Conservation (phyloP, 2,113 vertebrate genomes). For the Fregetta grallaria region DNA sequence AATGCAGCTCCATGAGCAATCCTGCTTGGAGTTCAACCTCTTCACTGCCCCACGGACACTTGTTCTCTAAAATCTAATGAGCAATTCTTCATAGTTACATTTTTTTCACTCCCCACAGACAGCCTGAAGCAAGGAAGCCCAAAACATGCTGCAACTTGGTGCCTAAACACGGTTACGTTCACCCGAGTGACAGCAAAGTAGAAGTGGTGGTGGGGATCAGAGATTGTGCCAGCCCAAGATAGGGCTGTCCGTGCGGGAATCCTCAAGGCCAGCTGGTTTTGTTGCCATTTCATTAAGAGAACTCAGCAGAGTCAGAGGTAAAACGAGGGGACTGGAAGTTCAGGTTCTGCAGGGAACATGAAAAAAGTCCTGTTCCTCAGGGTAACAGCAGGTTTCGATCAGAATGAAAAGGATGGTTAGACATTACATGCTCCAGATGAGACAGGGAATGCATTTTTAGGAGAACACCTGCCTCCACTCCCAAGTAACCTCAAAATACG, state of each 20-base stretch:
- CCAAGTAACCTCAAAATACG: background rate
- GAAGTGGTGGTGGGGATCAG: background rate
- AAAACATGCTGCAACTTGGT: background rate
- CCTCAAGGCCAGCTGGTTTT: background rate
- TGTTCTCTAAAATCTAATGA: background rate
- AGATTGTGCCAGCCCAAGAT: no score
- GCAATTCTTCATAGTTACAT: background rate
- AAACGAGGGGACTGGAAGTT: background rate
- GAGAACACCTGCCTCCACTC: background rate
- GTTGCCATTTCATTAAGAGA: background rate
- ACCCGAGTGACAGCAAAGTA: background rate
- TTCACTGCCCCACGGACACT: rapidly evolving
- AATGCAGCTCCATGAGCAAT: background rate
- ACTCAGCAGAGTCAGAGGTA: background rate
- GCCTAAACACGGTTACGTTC: rapidly evolving
- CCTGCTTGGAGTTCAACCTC: background rate
- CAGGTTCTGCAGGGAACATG: background rate
- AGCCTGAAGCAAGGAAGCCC: background rate
- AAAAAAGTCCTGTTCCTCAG: background rate
- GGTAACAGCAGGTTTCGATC: background rate
- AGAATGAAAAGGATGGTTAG: background rate
- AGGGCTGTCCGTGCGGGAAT: background rate
- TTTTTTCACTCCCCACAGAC: background rate
- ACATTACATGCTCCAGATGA: background rate
- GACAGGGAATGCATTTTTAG: background rate